phyloP scores from a whole-genome alignment of 2,113 vertebrate genomes.

The Bufo gargarizans region DNA sequence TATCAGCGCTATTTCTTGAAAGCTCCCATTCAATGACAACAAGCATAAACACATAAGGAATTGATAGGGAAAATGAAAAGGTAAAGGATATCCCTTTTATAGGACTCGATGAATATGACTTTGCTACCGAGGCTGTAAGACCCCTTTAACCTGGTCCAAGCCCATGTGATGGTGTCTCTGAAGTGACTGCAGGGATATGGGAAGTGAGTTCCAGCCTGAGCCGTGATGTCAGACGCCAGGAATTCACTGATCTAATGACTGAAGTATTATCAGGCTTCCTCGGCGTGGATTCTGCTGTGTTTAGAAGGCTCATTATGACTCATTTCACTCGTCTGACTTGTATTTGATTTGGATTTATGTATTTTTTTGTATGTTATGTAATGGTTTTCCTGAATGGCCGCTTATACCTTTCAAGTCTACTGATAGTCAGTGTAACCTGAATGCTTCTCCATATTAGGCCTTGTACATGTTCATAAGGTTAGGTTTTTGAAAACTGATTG shows the following conservation, averaged over 20 bases:
- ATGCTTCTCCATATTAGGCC: conserved; percentile 64
- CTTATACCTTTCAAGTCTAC: conserved; percentile 72
- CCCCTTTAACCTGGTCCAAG: background rate
- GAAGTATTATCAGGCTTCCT: conserved; percentile 86
- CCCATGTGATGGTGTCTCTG: background rate
- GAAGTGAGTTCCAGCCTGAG: conserved; percentile 75
- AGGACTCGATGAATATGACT: too few species aligned
- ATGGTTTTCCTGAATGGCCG: conserved; percentile 76
- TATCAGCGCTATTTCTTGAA: too few species aligned
- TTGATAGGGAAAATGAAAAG: too few species aligned
- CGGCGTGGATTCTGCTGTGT: conserved; percentile 81
- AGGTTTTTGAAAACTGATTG: background rate
- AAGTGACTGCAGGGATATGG: conserved; percentile 70
- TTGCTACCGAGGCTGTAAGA: too few species aligned
- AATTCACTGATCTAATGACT: conserved; percentile 88
- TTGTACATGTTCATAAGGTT: conserved; percentile 59
- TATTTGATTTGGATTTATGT: conserved; percentile 81
- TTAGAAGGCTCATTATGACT: conserved; percentile 86
- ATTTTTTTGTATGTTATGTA: conserved; percentile 82
- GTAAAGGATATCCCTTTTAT: too few species aligned
- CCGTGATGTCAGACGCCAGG: conserved; percentile 85
- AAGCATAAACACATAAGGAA: too few species aligned
- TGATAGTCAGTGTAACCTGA: conserved; percentile 69
- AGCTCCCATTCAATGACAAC: too few species aligned
- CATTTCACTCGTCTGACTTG: conserved; percentile 82